These are phyloP conservation scores for Pristionchus arcanus DNA, from an alignment of 2,888 invertebrate species.

Conservation along the genomic window DNA sequence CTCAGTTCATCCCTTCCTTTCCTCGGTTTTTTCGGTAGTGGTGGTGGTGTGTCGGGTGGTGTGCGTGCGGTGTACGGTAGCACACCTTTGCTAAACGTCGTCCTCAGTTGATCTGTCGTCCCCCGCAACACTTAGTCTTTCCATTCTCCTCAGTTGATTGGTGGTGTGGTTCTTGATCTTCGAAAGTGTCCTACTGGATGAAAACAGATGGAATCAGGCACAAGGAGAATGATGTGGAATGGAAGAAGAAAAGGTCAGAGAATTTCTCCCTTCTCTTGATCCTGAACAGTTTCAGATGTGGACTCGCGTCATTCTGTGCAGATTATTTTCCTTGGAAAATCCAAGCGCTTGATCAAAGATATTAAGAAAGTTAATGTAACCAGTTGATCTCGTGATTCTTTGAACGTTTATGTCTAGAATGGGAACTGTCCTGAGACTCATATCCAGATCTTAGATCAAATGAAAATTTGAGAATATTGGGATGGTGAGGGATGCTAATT, in stretches of 20 bases:
- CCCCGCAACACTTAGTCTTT: too few relatives aligned
- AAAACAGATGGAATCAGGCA: constrained; percentile 19
- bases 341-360: not conserved
- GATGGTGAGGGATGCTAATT: too few relatives aligned
- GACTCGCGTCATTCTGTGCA: not conserved
- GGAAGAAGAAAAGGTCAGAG: constrained; percentile 38
- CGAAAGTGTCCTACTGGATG: not conserved
- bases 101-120: not conserved
- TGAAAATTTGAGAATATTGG: too few relatives aligned
- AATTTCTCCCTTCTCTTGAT: not conserved
- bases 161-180: not conserved
- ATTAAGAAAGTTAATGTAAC: not conserved
- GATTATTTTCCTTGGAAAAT: not conserved
- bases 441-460: too few relatives aligned
- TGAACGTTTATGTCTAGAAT: too few relatives aligned
- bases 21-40: constrained; percentile 36
- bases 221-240: not conserved
- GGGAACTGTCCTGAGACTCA: too few relatives aligned
- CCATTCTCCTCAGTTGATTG: not conserved
- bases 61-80: constrained; percentile 41
- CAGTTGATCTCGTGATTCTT: too few relatives aligned
- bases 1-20: not conserved
- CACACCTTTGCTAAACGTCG: constrained; percentile 19
- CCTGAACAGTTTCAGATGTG: constrained; percentile 38
- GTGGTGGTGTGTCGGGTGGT: constrained; percentile 34